phyloP scores from a whole-genome alignment of 2,113 vertebrate genomes.

The Chroicocephalus ridibundus region DNA sequence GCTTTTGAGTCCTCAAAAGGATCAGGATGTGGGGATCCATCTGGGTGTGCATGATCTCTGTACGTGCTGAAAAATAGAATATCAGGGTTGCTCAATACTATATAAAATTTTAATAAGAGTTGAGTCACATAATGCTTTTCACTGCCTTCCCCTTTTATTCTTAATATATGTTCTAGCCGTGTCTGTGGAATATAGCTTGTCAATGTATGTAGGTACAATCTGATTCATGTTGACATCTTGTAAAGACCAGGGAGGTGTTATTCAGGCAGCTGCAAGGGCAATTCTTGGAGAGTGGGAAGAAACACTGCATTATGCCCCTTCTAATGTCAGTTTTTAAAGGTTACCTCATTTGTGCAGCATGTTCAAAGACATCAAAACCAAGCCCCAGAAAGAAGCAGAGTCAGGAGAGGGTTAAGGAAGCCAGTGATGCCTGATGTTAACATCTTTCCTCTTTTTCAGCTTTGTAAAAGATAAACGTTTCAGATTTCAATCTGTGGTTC shows the following conservation, averaged over 20 bases:
- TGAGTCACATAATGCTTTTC: not conserved
- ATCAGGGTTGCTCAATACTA: not conserved
- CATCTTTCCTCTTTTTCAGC: slow-evolving; percentile 68
- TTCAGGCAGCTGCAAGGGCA: slow-evolving; percentile 5
- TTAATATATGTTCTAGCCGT: not conserved
- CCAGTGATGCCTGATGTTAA: slow-evolving; percentile 62
- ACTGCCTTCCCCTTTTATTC: not conserved
- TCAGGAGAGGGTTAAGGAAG: slow-evolving; percentile 71
- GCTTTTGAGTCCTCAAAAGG: slow-evolving; percentile 13
- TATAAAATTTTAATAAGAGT: not conserved
- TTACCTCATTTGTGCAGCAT: not conserved
- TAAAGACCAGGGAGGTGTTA: not conserved
- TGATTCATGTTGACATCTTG: slow-evolving; percentile 3
- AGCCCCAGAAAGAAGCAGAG: not conserved
- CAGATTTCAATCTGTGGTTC: slow-evolving; percentile 81
- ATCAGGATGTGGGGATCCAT: not conserved
- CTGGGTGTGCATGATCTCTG: not conserved
- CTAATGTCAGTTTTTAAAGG: not conserved
- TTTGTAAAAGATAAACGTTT: slow-evolving; percentile 79
- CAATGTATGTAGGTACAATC: not conserved
- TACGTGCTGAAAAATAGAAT: not conserved
- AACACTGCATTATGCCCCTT: not conserved
- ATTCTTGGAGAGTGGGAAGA: not conserved
- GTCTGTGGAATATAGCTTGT: not conserved
- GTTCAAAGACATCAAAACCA: not conserved